Base-by-base conservation (phyloP, 2,797 vertebrate genomes). In the Melanotaenia parkinsoni region DNA sequence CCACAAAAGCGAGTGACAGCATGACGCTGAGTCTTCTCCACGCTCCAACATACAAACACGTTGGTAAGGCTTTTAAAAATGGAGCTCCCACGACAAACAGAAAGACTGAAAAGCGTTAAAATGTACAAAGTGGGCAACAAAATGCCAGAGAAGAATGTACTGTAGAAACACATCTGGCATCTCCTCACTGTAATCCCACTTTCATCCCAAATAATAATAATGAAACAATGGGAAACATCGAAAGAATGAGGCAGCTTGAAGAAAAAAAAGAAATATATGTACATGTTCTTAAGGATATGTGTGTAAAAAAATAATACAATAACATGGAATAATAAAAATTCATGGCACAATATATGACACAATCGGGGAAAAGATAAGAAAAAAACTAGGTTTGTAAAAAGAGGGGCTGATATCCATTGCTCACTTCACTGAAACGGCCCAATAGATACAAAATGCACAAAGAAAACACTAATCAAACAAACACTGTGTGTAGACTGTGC, bases 381-480 rank as follows among this genome's bases (percentile, higher is more conserved):
- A 87, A 72, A 47, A 45, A 93, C 94, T 93, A 88, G 89, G 82
- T 47, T 85, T 85, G 85, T 88, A 89, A 81, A 95, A 56, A 40
- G n/a, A 87, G 83, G 70, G 83, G 75, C 91, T 92, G 86, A 87
- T 90, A 78, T 92, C 91, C 89, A 89, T 94, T 87, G 93, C 92
- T 93, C 91, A 92, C 88, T 88, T 95, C 93, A 95, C 90, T 75
- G 94, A 94, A 96, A 93, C 90, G 79, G 92, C 92, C 93, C 95
- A 94, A 95, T 95, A 93, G 88, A 91, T 90, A 96, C 92, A 95
- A 95, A 95, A 95, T 94, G 91, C 93, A 95, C 94, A 95, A 95
- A 95, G 89, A 89, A 89, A 96, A 95, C 96, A 96, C 95, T 88
- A 95, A 96, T 92, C 94, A 94, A 94, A 95, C 93, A 94, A 93